Conservation (phyloP, 2,888 invertebrate species). For the Malachius bipustulatus region DNA sequence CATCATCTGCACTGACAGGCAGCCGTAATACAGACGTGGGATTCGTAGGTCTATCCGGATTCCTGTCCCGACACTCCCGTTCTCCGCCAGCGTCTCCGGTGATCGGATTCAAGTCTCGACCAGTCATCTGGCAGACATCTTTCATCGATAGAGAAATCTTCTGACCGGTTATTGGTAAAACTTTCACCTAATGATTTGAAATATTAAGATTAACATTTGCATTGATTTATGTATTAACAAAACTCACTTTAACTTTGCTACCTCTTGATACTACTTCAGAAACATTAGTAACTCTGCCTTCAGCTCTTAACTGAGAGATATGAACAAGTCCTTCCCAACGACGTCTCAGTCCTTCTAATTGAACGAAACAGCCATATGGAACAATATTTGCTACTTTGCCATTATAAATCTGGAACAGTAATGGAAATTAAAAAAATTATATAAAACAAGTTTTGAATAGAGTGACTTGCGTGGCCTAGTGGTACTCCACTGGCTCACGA, state of each 20-base stretch:
- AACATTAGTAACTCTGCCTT: slow-evolving; percentile 89
- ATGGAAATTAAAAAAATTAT: background rate
- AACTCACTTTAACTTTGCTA: slow-evolving; percentile 68
- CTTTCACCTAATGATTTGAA: slow-evolving; percentile 53
- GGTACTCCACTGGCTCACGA: too few species aligned
- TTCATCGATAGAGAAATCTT: slow-evolving; percentile 95
- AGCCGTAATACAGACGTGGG: slow-evolving; percentile 38
- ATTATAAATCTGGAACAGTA: slow-evolving; percentile 61
- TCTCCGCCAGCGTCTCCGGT: slow-evolving; percentile 54
- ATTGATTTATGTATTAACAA: background rate
- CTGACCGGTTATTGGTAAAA: slow-evolving; percentile 83
- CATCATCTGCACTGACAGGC: slow-evolving; percentile 48
- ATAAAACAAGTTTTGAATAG: slow-evolving; percentile 1
- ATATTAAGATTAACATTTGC: slow-evolving; percentile 4
- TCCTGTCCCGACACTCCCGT: slow-evolving; percentile 64
- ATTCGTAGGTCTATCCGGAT: slow-evolving; percentile 80
- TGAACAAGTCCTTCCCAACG: slow-evolving; percentile 95
- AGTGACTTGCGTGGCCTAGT: too few species aligned
- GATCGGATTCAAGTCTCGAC: slow-evolving; percentile 86
- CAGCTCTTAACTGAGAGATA: slow-evolving; percentile 85
- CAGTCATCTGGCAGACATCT: slow-evolving; percentile 92
- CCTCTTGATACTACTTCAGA: slow-evolving; percentile 86
- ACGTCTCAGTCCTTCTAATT: slow-evolving; percentile 79
- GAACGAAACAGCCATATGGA: slow-evolving; percentile 97
- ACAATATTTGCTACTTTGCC: slow-evolving; percentile 94